These are phyloP conservation scores for Magallana ariakensis DNA, from an alignment of 1,140 invertebrate species.

Conservation along the genomic window DNA sequence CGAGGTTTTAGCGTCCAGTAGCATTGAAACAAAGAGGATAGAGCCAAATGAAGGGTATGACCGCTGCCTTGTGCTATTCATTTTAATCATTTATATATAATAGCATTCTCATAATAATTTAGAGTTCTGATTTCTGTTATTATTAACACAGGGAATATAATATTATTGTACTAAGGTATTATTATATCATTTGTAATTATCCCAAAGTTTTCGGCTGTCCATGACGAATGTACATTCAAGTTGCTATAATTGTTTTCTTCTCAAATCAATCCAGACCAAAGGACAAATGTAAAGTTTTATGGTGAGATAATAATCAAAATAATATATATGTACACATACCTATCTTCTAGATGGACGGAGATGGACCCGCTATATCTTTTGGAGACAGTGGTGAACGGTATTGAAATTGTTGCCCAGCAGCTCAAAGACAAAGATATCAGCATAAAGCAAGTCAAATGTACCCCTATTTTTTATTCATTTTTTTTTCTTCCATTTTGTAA, in stretches of 20 bases:
- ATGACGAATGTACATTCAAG: no score
- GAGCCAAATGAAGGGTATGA: constrained; percentile 31
- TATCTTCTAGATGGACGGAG: constrained; percentile 34
- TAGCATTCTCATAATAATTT: no score
- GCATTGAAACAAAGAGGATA: background rate
- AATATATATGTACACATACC: no score
- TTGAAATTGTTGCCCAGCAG: background rate
- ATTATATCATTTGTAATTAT: no score
- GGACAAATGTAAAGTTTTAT: no score
- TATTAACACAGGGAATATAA: background rate
- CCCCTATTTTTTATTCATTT: background rate
- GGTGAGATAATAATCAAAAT: no score
- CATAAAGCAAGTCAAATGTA: constrained; percentile 42
- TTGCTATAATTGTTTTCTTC: no score
- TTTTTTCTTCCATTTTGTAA: background rate
- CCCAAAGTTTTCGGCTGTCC: no score
- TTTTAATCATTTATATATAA: no score
- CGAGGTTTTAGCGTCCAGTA: constrained; percentile 13
- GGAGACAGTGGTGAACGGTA: constrained; percentile 32
- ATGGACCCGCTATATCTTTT: constrained; percentile 42
- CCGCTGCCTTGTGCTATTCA: no score
- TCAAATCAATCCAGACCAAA: no score
- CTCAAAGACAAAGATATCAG: constrained; percentile 10
- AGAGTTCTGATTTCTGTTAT: background rate
- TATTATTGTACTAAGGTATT: background rate